These are phyloP conservation scores for Amblyopsis hoosieri DNA, from an alignment of 2,797 vertebrate genomes.

Conservation along the genomic window DNA sequence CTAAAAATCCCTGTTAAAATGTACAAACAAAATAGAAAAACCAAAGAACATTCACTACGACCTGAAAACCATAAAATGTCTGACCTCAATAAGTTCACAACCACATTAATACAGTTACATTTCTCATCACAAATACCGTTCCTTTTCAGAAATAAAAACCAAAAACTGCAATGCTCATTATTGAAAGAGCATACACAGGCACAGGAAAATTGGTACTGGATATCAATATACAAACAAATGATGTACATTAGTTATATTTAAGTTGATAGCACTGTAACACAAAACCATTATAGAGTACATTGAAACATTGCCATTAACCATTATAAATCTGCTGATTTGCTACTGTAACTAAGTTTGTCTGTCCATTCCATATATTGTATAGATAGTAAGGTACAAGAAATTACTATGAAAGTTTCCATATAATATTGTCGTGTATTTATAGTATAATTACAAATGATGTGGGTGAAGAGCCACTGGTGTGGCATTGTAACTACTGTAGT, in stretches of 20 bases:
- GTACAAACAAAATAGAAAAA: slow-evolving; percentile 55
- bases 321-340: slow-evolving; percentile 84
- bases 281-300: slow-evolving; percentile 84
- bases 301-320: slow-evolving; percentile 79
- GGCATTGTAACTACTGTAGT: slow-evolving; percentile 71
- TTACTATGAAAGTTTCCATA: slow-evolving; percentile 82
- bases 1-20: slow-evolving; percentile 75
- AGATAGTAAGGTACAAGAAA: slow-evolving; percentile 84
- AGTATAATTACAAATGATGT: slow-evolving; percentile 80
- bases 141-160: slow-evolving; percentile 53
- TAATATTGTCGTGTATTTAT: slow-evolving; percentile 81
- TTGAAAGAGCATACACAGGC: slow-evolving; percentile 69
- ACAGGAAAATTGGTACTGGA: slow-evolving; percentile 82
- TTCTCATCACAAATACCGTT: slow-evolving; percentile 77
- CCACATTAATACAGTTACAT: slow-evolving; percentile 82
- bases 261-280: slow-evolving; percentile 84
- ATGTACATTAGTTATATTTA: slow-evolving; percentile 80
- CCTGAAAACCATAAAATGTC: slow-evolving; percentile 68
- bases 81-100: slow-evolving; percentile 81
- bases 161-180: slow-evolving; percentile 62
- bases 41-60: slow-evolving; percentile 74
- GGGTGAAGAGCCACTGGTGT: slow-evolving; percentile 75
- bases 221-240: slow-evolving; percentile 82
- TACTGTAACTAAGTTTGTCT: slow-evolving; percentile 88
- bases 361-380: slow-evolving; percentile 88